Evolutionary conservation across 2,888 invertebrate species (phyloP).

Genomic region (Hemicrepidius hirtus): DNA sequence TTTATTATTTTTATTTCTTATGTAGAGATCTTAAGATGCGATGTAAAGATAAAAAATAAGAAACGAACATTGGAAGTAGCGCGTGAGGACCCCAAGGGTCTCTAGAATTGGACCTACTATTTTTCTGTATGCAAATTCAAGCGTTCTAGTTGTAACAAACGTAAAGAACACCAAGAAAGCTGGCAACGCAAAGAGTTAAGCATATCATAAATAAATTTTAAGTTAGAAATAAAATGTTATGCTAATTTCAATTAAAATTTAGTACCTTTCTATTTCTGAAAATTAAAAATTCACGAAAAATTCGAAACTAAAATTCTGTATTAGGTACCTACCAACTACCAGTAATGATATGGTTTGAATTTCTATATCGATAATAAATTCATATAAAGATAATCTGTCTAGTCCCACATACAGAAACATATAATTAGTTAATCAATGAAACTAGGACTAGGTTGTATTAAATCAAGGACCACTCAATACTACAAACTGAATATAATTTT

Average conservation of each 20-base stretch:
- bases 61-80: background rate
- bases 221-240: too few species aligned
- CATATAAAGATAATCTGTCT: background rate
- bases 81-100: background rate
- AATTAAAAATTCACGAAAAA: background rate
- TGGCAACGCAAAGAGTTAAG: background rate
- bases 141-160: slow-evolving; percentile 2
- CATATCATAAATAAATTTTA: background rate
- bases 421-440: slow-evolving; percentile 33
- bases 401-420: slow-evolving; percentile 10
- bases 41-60: background rate
- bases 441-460: slow-evolving; percentile 35
- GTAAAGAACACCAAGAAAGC: background rate
- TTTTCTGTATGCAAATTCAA: background rate
- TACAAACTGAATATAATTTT: slow-evolving; percentile 11
- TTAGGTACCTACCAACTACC: too few species aligned
- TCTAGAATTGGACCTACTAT: slow-evolving; percentile 2
- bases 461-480: slow-evolving; percentile 7
- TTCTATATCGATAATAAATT: background rate
- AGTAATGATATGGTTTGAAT: background rate
- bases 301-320: too few species aligned
- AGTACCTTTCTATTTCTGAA: background rate
- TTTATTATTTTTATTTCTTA: too few species aligned
- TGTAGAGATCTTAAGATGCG: too few species aligned
- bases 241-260: background rate